A percentile compares a stretch with the other conserved stretches of the same genome.
These are phyloP conservation scores for Zoroaster sp. DNA, from an alignment of 53 echinoderm and acorn worm species.

Conservation along the genomic window DNA sequence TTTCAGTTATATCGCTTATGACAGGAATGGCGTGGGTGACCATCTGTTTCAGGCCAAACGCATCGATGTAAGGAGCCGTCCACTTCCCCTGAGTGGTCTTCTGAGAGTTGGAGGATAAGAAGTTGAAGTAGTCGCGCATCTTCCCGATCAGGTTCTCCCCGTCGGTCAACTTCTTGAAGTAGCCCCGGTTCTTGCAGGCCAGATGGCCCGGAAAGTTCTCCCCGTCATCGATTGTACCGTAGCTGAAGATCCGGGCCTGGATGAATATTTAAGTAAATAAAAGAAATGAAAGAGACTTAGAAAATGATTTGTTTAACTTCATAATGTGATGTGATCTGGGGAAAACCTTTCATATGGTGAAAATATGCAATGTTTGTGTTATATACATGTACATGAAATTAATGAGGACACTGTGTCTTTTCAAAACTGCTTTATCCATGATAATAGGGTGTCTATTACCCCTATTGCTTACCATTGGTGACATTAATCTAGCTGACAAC, in stretches of 20 bases:
- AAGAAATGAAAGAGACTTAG: background rate
- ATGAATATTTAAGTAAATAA: background rate
- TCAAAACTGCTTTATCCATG: too few species aligned
- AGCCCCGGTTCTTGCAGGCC: slow-evolving; percentile 85
- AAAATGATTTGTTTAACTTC: too few species aligned
- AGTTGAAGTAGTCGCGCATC: slow-evolving; percentile 95
- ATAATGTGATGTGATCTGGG: too few species aligned
- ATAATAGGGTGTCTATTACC: too few species aligned
- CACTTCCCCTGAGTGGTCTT: slow-evolving; percentile 70
- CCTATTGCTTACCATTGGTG: too few species aligned
- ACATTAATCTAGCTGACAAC: too few species aligned
- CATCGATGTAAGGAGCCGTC: slow-evolving; percentile 99
- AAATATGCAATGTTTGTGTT: too few species aligned
- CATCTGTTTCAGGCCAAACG: slow-evolving; percentile 95
- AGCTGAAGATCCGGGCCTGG: slow-evolving; percentile 95
- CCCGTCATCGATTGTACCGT: slow-evolving; percentile 86
- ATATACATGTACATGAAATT: too few species aligned
- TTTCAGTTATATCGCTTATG: slow-evolving; percentile 75
- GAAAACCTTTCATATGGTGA: too few species aligned
- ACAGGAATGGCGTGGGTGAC: slow-evolving; percentile 93
- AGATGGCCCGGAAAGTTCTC: slow-evolving; percentile 90
- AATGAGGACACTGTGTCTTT: too few species aligned
- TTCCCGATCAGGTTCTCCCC: slow-evolving; percentile 93
- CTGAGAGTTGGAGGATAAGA: slow-evolving; percentile 78
- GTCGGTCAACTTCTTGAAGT: slow-evolving; percentile 72